Conservation (phyloP, 2,113 vertebrate genomes). For the Pterocles gutturalis region DNA sequence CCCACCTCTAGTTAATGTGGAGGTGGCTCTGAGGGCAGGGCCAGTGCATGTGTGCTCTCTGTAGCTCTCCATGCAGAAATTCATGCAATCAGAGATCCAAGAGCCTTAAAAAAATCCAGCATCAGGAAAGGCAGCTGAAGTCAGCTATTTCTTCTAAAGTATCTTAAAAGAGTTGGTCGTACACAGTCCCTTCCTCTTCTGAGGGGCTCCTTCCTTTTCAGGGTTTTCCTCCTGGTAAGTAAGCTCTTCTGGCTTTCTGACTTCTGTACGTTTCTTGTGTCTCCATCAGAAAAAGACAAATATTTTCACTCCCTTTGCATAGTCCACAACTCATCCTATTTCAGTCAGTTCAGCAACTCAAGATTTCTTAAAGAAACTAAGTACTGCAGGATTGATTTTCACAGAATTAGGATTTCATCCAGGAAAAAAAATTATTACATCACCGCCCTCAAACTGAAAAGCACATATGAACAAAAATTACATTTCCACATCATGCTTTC, state of each 20-base stretch:
- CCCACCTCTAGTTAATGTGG: neutral
- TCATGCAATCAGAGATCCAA: neutral
- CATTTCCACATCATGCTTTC: neutral
- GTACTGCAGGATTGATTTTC: neutral
- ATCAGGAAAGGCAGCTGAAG: constrained; percentile 31
- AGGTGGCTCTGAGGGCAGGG: constrained; percentile 19
- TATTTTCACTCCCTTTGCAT: constrained; percentile 11
- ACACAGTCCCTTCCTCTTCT: neutral
- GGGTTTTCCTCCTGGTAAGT: neutral
- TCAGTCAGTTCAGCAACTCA: neutral
- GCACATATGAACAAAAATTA: neutral
- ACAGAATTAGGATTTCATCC: neutral
- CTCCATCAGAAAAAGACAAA: constrained; percentile 7
- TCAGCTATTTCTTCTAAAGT: constrained; percentile 9
- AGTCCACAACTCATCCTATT: neutral
- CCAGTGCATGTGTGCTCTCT: neutral
- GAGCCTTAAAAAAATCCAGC: constrained; percentile 41
- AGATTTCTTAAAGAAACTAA: neutral
- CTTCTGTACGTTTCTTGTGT: neutral
- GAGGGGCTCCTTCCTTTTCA: constrained; percentile 1
- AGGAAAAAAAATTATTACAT: neutral
- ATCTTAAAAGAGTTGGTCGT: constrained; percentile 9
- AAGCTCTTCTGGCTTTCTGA: neutral
- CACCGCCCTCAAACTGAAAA: neutral
- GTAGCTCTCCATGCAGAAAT: neutral